Percentiles rank a stretch among this genome's conserved stretches.
phyloP scores from a whole-genome alignment of 2,113 vertebrate genomes.

The Oceanodroma tethys region DNA sequence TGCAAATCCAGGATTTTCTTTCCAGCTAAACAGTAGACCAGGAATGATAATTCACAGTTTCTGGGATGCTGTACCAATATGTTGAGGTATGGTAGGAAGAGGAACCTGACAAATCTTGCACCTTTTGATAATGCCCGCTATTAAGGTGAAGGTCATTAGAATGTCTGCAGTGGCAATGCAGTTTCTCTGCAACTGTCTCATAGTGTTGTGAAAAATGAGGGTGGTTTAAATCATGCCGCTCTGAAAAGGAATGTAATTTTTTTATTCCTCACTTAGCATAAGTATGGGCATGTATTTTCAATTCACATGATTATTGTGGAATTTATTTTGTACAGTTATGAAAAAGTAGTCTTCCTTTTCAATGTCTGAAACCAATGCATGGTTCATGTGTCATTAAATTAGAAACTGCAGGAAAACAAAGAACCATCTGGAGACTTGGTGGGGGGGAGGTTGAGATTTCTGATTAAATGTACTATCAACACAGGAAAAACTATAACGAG shows the following conservation, averaged over 20 bases:
- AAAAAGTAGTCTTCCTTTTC: background rate
- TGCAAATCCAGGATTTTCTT: background rate
- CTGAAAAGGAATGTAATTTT: background rate
- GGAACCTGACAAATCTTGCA: background rate
- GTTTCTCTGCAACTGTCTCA: background rate
- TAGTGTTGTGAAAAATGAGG: background rate
- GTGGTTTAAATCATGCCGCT: background rate
- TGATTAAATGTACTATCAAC: background rate
- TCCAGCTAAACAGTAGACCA: background rate
- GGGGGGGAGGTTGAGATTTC: background rate
- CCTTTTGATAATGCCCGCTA: background rate
- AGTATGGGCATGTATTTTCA: background rate
- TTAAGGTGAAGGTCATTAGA: slow-evolving; percentile 4
- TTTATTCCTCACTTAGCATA: background rate
- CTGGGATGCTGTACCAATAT: background rate
- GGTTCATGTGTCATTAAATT: slow-evolving; percentile 38
- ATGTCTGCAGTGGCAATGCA: background rate
- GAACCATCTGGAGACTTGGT: slow-evolving; percentile 46
- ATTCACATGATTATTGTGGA: background rate
- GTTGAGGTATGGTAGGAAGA: background rate
- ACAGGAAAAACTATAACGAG: background rate
- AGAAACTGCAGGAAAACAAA: slow-evolving; percentile 44
- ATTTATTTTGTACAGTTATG: background rate
- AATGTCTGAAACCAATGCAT: background rate
- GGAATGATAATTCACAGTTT: background rate